phyloP scores from a whole-genome alignment of 2,797 vertebrate species.

The Cyprinodon diabolis region DNA sequence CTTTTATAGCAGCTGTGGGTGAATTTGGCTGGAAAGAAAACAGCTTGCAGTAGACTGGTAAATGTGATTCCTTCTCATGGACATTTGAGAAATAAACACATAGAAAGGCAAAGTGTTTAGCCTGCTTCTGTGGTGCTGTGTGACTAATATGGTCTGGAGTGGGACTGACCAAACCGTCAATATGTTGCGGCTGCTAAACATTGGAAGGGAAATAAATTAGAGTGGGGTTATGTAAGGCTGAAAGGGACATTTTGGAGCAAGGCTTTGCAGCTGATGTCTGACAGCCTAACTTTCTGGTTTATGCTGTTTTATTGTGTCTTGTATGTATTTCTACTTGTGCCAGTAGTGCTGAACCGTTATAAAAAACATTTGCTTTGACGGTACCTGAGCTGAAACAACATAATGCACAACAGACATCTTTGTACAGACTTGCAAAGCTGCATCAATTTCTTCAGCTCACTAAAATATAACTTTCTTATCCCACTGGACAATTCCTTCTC shows the following conservation, averaged over 20 bases:
- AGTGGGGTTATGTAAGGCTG: slow-evolving; percentile 36
- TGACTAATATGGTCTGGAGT: slow-evolving; percentile 72
- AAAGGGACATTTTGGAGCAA: slow-evolving; percentile 26
- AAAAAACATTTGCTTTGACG: slow-evolving; percentile 27
- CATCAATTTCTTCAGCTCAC: slow-evolving; percentile 52
- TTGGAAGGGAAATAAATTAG: slow-evolving; percentile 51
- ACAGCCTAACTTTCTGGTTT: slow-evolving; percentile 17
- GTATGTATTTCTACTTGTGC: slow-evolving; percentile 1
- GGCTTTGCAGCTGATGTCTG: slow-evolving; percentile 13
- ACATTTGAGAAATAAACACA: slow-evolving; percentile 72
- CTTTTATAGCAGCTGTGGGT: slow-evolving; percentile 55
- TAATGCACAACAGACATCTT: slow-evolving; percentile 16
- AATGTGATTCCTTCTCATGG: slow-evolving; percentile 65
- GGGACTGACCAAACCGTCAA: slow-evolving; percentile 64
- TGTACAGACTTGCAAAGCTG: slow-evolving; percentile 7
- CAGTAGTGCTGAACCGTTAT: slow-evolving; percentile 28
- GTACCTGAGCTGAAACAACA: slow-evolving; percentile 32
- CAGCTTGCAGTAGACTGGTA: slow-evolving; percentile 63
- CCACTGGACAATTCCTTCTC: slow-evolving; percentile 46
- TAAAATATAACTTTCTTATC: slow-evolving; percentile 49
- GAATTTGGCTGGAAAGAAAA: slow-evolving; percentile 47
- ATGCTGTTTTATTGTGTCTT: slow-evolving; percentile 10
- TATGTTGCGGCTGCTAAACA: slow-evolving; percentile 68
- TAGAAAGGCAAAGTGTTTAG: slow-evolving; percentile 37
- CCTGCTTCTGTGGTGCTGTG: slow-evolving; percentile 47